Conservation (phyloP, 2,113 vertebrate genomes). For the Macaca mulatta region DNA sequence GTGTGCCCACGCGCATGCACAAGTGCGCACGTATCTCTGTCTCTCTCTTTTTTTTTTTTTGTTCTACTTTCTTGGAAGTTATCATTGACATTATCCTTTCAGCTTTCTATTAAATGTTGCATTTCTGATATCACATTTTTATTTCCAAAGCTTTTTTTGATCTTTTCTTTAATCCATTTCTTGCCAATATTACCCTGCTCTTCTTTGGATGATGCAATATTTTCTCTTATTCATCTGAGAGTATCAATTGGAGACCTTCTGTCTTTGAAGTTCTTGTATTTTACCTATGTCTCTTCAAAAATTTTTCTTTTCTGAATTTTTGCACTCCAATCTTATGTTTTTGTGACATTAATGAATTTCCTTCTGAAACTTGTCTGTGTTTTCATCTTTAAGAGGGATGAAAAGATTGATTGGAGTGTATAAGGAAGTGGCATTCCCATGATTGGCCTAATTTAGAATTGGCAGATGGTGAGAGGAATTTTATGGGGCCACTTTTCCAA, state of each 20-base stretch:
- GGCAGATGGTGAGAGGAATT: neutral
- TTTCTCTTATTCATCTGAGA: neutral
- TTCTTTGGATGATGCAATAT: neutral
- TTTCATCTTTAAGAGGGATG: neutral
- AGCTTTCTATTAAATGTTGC: neutral
- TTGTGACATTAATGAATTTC: neutral
- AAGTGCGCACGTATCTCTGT: neutral
- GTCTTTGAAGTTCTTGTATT: neutral
- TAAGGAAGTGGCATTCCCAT: neutral
- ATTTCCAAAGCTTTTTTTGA: neutral
- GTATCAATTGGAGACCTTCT: neutral
- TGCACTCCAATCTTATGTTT: neutral
- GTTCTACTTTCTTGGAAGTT: neutral
- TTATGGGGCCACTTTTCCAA: neutral
- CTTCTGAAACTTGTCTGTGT: neutral
- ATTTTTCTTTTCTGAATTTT: neutral
- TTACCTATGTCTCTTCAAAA: neutral
- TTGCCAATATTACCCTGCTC: neutral
- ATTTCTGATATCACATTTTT: neutral
- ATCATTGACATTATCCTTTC: neutral
- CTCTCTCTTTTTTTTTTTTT: neutral
- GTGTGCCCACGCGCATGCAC: too few relatives aligned
- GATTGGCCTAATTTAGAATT: neutral
- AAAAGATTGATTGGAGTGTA: neutral
- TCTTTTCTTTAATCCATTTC: neutral